Base-by-base conservation (phyloP, 2,113 vertebrate genomes). In the Atlantisia rogersi region DNA sequence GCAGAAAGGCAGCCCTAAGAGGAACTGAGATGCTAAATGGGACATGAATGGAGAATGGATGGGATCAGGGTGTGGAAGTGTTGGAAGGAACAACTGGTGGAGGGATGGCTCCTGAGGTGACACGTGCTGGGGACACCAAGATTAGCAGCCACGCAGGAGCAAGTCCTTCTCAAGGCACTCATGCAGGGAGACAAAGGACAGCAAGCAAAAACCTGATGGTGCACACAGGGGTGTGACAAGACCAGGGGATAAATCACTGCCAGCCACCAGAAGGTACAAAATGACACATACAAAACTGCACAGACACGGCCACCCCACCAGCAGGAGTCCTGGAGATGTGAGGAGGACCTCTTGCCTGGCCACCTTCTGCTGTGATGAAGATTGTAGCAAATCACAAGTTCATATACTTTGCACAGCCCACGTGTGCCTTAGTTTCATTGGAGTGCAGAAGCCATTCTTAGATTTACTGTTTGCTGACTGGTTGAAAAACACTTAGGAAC, bases 31-130 rank as follows among this genome's bases (percentile, higher is more conserved):
- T 5, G 5, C 46, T 71, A 44, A 85, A 60, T 6, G 8, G 2
- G 5, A 31, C 6, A n/a, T 0, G 2, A 70, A 53, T 1, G 7
- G 9, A 16, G 16, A 24, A 42, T 2, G 11, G 16, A 22, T 15
- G 3, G 14, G 14, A 29, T 0, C 0, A 18, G 9, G 11, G 14
- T 16, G 11, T 28, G 15, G 24, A 65, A 73, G 8, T 4, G 5
- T 42, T 15, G 55, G n/a, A 63, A 48, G 22, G 21, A 83, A 50
- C 3, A 31, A 31, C 7, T 50, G 15, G 17, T 50, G 26, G 65
- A 59, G 70, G 18, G 15, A 78, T 13, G 9, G 13, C 13, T n/a
- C 21, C 13, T 50, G 10, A 7, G 16, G 53, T 16, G 26, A 16
- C 11, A 55, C 0, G 0, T n/a, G 10, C 1, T n/a, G 26, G 10